phyloP scores from a whole-genome alignment of 1,140 invertebrate genomes.

The Grapholita molesta region DNA sequence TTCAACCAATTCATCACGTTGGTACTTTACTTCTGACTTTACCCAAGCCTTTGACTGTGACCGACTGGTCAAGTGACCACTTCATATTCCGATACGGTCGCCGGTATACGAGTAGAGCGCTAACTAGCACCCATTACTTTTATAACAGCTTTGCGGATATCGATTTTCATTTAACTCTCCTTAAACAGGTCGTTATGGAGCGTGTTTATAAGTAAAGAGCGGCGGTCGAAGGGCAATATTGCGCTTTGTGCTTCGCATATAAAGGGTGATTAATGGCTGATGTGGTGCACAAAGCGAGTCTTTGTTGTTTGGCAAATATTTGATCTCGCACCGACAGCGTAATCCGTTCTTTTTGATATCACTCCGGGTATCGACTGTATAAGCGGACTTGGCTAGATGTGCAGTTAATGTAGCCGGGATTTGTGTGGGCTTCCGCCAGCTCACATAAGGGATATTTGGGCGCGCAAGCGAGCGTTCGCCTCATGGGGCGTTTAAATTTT shows the following conservation, averaged over 20 bases:
- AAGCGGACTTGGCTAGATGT: slow-evolving; percentile 24
- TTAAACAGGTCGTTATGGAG: slow-evolving; percentile 52
- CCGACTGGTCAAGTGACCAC: not conserved
- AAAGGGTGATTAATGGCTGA: slow-evolving; percentile 62
- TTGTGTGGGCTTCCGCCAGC: too few relatives aligned
- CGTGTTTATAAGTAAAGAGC: slow-evolving; percentile 49
- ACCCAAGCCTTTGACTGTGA: not conserved
- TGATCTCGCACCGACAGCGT: slow-evolving; percentile 44
- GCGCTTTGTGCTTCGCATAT: slow-evolving; percentile 51
- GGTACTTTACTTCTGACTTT: not conserved
- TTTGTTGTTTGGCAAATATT: slow-evolving; percentile 65
- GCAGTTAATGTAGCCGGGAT: slow-evolving; percentile 26
- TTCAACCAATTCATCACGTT: not conserved
- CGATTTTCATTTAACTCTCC: slow-evolving; percentile 51
- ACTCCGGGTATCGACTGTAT: slow-evolving; percentile 31
- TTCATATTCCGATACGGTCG: not conserved
- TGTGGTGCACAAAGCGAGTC: slow-evolving; percentile 50
- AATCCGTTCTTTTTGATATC: slow-evolving; percentile 54
- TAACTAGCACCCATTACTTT: slow-evolving; percentile 4
- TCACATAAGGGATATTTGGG: too few relatives aligned
- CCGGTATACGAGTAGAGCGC: not conserved
- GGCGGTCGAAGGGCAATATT: slow-evolving; percentile 53
- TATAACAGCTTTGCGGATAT: slow-evolving; percentile 24
- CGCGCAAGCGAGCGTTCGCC: not conserved
- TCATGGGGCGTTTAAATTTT: too few relatives aligned